phyloP scores from a whole-genome alignment of 1,140 invertebrate species.

The Campoletis sonorensis region DNA sequence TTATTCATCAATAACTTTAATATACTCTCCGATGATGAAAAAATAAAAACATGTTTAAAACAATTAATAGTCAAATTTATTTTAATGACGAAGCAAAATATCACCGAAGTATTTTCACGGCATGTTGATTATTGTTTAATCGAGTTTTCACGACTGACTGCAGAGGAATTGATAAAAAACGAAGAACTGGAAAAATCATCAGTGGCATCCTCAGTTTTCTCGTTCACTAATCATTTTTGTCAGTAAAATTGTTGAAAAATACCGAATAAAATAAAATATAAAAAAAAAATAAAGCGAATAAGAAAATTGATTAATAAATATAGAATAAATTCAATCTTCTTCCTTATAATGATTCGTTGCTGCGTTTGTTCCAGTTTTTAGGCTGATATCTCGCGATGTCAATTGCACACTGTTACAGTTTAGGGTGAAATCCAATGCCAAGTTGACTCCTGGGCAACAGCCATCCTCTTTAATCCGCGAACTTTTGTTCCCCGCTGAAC shows the following conservation, averaged over 20 bases:
- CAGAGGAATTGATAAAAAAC: no score
- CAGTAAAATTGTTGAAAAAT: not conserved
- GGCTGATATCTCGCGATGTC: constrained; percentile 61
- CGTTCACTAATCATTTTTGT: not conserved
- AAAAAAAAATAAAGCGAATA: no score
- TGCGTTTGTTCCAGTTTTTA: constrained; percentile 42
- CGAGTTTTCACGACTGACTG: no score
- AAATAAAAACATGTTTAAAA: not conserved
- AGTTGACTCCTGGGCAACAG: constrained; percentile 59
- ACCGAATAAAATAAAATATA: no score
- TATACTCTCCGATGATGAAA: not conserved
- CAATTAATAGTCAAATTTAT: no score
- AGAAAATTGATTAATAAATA: no score
- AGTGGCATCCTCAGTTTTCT: not conserved
- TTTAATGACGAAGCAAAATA: no score
- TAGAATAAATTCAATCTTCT: not conserved
- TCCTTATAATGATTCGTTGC: constrained; percentile 15
- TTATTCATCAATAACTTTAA: not conserved
- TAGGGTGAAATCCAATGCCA: constrained; percentile 68
- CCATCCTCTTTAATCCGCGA: constrained; percentile 49
- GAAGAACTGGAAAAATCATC: not conserved
- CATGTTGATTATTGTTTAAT: no score
- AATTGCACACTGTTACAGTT: constrained; percentile 69
- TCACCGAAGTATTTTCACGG: no score
- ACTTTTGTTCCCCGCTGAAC: constrained; percentile 27